phyloP scores from a whole-genome alignment of 1,140 invertebrate species.

The Trichonephila clavata region DNA sequence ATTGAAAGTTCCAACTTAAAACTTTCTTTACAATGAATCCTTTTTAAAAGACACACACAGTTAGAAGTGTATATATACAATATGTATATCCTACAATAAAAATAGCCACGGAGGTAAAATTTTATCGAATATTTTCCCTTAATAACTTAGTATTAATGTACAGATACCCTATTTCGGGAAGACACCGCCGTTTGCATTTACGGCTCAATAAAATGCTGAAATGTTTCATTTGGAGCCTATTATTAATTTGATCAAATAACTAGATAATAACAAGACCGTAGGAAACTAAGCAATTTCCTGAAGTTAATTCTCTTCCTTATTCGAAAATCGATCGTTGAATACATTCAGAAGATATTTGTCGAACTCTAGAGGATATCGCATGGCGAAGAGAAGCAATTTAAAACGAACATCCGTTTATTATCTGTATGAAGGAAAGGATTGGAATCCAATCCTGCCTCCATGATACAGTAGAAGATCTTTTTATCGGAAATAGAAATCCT shows the following conservation, averaged over 20 bases:
- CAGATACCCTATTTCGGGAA: neutral
- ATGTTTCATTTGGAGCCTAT: neutral
- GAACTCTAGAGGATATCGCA: neutral
- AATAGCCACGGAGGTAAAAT: too few relatives aligned
- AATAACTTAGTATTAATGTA: neutral
- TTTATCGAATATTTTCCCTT: neutral
- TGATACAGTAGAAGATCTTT: neutral
- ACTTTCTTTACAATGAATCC: too few relatives aligned
- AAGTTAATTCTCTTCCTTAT: neutral
- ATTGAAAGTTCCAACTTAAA: too few relatives aligned
- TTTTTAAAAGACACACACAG: too few relatives aligned
- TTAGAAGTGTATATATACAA: too few relatives aligned
- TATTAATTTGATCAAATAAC: neutral
- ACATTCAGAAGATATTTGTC: neutral
- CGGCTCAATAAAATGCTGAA: neutral
- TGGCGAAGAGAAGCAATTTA: neutral
- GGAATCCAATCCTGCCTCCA: neutral
- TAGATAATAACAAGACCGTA: neutral
- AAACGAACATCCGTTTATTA: slow-evolving; percentile 45
- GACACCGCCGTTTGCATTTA: neutral
- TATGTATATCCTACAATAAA: too few relatives aligned
- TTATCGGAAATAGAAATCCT: slow-evolving; percentile 26
- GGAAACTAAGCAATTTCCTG: slow-evolving; percentile 9
- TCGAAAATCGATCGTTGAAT: neutral
- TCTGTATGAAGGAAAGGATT: slow-evolving; percentile 3